A percentile compares a stretch with the other conserved stretches of the same genome.
Conservation (phyloP, 2,888 invertebrate genomes). For the Epinotia nisella region DNA sequence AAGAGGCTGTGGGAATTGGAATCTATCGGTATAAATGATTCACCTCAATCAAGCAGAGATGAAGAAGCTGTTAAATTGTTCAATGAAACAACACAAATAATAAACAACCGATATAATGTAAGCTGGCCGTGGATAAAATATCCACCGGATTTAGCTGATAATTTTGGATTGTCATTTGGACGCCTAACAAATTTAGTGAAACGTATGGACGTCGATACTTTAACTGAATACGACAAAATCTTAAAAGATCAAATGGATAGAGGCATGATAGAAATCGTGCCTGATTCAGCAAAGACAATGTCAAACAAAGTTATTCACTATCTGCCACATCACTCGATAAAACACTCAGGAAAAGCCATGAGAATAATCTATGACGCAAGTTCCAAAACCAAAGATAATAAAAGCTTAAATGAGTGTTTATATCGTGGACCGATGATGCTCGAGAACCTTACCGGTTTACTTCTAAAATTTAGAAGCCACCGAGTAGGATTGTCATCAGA, state of each 20-base stretch:
- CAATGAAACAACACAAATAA: not conserved
- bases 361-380: constrained; percentile 49
- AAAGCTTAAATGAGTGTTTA: constrained; percentile 51
- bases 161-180: constrained; percentile 2
- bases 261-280: constrained; percentile 34
- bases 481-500: constrained; percentile 4
- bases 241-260: constrained; percentile 32
- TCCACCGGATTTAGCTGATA: not conserved
- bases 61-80: constrained; percentile 1
- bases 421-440: constrained; percentile 49
- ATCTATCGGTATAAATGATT: constrained; percentile 6
- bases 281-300: not conserved
- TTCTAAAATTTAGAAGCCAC: constrained; percentile 47
- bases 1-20: not conserved
- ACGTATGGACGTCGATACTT: not conserved
- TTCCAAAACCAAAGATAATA: constrained; percentile 44
- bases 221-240: constrained; percentile 37
- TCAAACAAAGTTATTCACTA: constrained; percentile 43
- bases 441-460: constrained; percentile 49
- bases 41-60: not conserved
- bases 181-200: not conserved
- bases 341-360: constrained; percentile 10
- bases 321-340: constrained; percentile 45
- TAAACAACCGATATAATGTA: not conserved
- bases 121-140: constrained; percentile 3